A percentile compares a stretch with the other conserved stretches of the same genome.
These are phyloP conservation scores for Hippocampus guttulatus DNA, from an alignment of 2,113 vertebrate species.

Conservation along the genomic window DNA sequence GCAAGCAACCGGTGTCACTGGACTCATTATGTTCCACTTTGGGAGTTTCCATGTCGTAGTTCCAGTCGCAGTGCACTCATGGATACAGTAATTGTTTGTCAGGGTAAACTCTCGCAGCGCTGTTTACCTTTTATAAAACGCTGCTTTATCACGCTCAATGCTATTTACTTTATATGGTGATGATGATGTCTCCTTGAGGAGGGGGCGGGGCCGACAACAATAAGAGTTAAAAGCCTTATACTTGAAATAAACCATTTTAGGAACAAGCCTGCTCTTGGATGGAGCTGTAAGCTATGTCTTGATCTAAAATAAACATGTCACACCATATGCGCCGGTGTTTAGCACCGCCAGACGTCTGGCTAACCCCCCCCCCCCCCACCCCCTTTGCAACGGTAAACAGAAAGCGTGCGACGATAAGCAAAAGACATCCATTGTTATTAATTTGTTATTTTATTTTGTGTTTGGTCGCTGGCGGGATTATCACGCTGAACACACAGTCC, in stretches of 20 bases:
- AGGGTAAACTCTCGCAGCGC: slow-evolving; percentile 30
- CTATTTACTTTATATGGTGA: neutral
- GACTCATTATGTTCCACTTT: neutral
- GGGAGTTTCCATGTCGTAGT: neutral
- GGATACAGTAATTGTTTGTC: slow-evolving; percentile 42
- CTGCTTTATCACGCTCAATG: slow-evolving; percentile 37
- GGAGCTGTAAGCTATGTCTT: slow-evolving; percentile 18
- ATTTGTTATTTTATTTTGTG: slow-evolving; percentile 65
- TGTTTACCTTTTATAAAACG: slow-evolving; percentile 78
- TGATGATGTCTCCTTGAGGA: neutral
- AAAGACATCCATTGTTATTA: slow-evolving; percentile 61
- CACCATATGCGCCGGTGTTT: slow-evolving; percentile 24
- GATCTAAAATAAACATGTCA: slow-evolving; percentile 52
- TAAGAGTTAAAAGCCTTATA: neutral
- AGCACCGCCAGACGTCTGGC: slow-evolving; percentile 38
- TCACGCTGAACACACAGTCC: slow-evolving; percentile 69
- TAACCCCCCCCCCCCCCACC: neutral
- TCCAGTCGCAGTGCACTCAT: neutral
- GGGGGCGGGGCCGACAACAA: neutral
- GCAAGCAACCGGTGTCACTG: neutral
- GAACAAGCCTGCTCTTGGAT: slow-evolving; percentile 29
- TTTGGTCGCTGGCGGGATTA: slow-evolving; percentile 68
- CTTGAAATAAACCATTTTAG: slow-evolving; percentile 4
- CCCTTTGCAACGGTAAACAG: slow-evolving; percentile 43
- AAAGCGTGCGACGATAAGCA: slow-evolving; percentile 61